Percentiles rank a stretch among this genome's conserved stretches.
Evolutionary conservation across 2,888 invertebrate species (phyloP).

Genomic region (Sacculina carcini): DNA sequence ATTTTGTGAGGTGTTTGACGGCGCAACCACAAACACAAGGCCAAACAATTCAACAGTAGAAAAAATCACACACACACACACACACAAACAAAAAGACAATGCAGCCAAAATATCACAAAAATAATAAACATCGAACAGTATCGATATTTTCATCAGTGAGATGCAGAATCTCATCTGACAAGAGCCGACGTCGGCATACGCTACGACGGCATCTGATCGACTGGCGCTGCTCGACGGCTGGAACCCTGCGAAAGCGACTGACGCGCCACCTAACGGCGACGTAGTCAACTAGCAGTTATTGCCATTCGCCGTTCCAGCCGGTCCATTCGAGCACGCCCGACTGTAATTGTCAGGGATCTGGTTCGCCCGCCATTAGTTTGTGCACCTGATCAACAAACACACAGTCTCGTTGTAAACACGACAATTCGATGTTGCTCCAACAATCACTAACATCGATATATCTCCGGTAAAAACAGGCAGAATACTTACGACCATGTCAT

Average conservation of each 20-base stretch:
- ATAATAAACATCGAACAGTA: neutral
- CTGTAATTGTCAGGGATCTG: conserved; percentile 12
- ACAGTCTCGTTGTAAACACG: no score
- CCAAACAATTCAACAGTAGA: no score
- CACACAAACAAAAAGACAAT: neutral
- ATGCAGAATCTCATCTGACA: conserved; percentile 16
- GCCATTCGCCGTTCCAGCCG: conserved; percentile 12
- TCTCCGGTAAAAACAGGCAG: no score
- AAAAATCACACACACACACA: neutral
- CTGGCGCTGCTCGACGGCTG: neutral
- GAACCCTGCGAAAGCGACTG: no score
- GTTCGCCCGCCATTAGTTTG: conserved; percentile 13
- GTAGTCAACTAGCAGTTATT: no score
- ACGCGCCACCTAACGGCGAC: no score
- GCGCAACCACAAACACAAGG: neutral
- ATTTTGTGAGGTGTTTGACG: neutral
- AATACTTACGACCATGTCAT: no score
- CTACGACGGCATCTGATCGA: conserved; percentile 34
- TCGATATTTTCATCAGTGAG: neutral
- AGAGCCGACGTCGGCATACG: conserved; percentile 45
- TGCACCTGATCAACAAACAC: conserved; percentile 11
- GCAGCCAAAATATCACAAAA: neutral
- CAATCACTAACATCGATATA: no score
- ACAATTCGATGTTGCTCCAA: no score
- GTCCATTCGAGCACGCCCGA: conserved; percentile 6